Evolutionary conservation across 92 coral and sea anemone genomes (phyloP).

Genomic region (Siderastrea radians): DNA sequence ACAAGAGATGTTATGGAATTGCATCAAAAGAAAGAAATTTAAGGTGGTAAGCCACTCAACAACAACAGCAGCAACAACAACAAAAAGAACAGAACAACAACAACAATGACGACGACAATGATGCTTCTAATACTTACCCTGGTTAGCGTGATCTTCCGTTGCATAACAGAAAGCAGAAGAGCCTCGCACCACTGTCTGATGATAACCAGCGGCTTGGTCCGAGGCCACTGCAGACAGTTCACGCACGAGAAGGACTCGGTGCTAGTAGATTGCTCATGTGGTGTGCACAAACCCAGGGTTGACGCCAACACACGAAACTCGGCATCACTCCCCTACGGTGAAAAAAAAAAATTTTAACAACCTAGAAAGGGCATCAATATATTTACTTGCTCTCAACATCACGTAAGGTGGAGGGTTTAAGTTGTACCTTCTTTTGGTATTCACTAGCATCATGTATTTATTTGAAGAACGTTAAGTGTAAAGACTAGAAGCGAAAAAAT

Average conservation of each 20-base stretch:
- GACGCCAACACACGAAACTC: conserved; percentile 79
- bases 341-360: background rate
- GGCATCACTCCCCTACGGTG: conserved; percentile 67
- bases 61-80: background rate
- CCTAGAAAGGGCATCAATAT: background rate
- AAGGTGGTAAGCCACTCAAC: too few species aligned
- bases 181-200: conserved; percentile 91
- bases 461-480: too few species aligned
- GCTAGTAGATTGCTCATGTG: conserved; percentile 52
- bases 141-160: conserved; percentile 23
- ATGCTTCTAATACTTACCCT: background rate
- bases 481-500: too few species aligned
- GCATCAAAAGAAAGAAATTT: too few species aligned
- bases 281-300: conserved; percentile 68
- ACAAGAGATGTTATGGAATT: too few species aligned
- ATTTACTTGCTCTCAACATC: too few species aligned
- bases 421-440: too few species aligned
- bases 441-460: too few species aligned
- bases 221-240: conserved; percentile 90
- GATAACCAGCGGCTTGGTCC: conserved; percentile 72
- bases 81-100: background rate
- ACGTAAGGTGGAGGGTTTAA: too few species aligned
- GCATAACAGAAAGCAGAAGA: conserved; percentile 25
- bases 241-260: conserved; percentile 79
- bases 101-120: background rate